Evolutionary conservation across 2,113 vertebrate species (phyloP), one percentile per base, ranked within the genome.

Genomic region (Urocynchramus pylzowi): DNA sequence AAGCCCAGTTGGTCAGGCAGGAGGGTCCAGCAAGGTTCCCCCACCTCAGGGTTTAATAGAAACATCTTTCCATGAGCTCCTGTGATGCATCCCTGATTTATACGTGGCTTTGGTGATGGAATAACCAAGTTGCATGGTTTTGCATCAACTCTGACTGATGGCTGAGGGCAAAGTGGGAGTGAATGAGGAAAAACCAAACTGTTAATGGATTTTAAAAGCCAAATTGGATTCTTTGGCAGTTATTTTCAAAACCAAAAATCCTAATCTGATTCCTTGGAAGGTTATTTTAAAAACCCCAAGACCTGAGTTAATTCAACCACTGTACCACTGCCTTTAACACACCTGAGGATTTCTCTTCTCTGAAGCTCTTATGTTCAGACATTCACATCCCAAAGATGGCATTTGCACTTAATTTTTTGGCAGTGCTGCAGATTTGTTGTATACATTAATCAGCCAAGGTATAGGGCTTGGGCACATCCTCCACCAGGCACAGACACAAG

Each of bases 321-420:
- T 12, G 27, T 13, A 78, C 41, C 52, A 4, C 33, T 41, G 61
- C 42, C 53, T 80, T 93, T 83, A 45, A 23, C 57, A 14, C 24
- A 35, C 18, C 3, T 2, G 11, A 75, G 39, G 53, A 27, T 88
- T 86, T 68, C 20, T 49, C 35, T n/a, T 37, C 19, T 13, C 71
- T 63, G 60, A 85, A 84, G 16, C 35, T 50, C 3, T 53, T 77
- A 12, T 1, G 2, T 31, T 50, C 21, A 42, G 67, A 33, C 23
- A 12, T 76, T 33, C 53, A 68, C 63, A 50, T 65, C 28, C 80
- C 26, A 8, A 56, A 74, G 42, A 12, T 49, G 60, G 41, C 63
- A 76, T 93, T 86, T 95, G 82, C 8, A 14, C 61, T 37, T 83
- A 26, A 57, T 94, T 92, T 69, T 56, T 45, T 84, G 73, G 68